Evolutionary conservation across 2,113 vertebrate genomes (phyloP).

Genomic region (Centrocercus urophasianus): DNA sequence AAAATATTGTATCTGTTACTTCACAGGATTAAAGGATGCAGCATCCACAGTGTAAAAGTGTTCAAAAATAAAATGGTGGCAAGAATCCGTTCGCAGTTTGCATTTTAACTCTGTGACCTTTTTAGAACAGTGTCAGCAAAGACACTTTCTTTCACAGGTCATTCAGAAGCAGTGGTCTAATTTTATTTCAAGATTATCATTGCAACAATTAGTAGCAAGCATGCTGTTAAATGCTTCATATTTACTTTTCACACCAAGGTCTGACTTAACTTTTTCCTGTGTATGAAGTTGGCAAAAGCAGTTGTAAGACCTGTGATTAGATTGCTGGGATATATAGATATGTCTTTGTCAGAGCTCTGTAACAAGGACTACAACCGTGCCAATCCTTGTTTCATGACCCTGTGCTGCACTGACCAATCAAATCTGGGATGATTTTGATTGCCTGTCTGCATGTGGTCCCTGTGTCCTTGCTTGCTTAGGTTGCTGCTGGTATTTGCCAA

Average conservation of each 20-base stretch:
- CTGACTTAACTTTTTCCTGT: not conserved
- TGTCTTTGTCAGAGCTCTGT: constrained; percentile 34
- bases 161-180: not conserved
- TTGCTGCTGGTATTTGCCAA: not conserved
- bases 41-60: constrained; percentile 27
- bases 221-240: not conserved
- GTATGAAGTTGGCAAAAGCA: not conserved
- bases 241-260: not conserved
- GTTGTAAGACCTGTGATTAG: not conserved
- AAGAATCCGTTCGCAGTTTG: not conserved
- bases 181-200: not conserved
- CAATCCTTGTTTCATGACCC: not conserved
- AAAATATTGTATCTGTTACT: constrained; percentile 57
- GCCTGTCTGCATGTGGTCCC: constrained; percentile 28
- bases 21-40: constrained; percentile 51
- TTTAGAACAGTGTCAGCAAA: constrained; percentile 35
- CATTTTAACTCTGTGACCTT: not conserved
- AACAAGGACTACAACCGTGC: constrained; percentile 48
- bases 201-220: not conserved
- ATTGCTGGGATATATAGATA: not conserved
- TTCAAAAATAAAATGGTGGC: constrained; percentile 75
- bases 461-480: constrained; percentile 24
- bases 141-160: constrained; percentile 61
- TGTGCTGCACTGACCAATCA: not conserved
- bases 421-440: not conserved